Base-by-base conservation (phyloP, 2,797 vertebrate genomes). In the Sebastiscus albofasciatus region DNA sequence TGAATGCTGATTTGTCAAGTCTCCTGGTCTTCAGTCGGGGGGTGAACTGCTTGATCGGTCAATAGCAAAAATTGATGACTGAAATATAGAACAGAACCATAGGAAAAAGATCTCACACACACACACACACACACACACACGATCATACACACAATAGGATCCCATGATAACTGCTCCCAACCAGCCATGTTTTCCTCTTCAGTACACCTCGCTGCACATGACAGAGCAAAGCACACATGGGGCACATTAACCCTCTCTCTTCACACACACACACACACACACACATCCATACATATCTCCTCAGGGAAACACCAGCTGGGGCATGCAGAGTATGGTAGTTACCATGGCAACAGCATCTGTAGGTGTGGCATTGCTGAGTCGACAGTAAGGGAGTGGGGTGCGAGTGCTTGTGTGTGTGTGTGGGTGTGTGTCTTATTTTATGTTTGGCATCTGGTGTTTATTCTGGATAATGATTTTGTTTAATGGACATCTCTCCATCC, bases 271-370 rank as follows among this genome's bases (percentile, higher is more conserved):
- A 70, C 67, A 71, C 65, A 75, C 67, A 29, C 64, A 68, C 67
- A 56, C 67, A 78, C 52, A 46, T 33, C 13, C 62, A 76, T 49
- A 65, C 39, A 70, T 77, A 64, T 61, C 31, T 82, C 83, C 80
- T 84, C 31, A 52, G 86, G 87, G 90, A 89, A 81, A 83, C 82
- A 84, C 91, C 92, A 93, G 92, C 93, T 93, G 92, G 88, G 90
- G 80, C 87, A 16, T 0, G 70, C 83, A 86, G 81, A 56, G 77
- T 88, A 90, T 90, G 84, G 82, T 2, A 12, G 92, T 97, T 92
- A 39, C 93, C 94, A 93, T 96, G 93, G 95, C 87, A 95, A 96
- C 90, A 22, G 87, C 93, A 94, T 96, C 95, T 83, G 90, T 92
- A 93, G 92, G 91, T 90, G 92, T 61, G 55, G 93, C 91, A 82